phyloP scores from a whole-genome alignment of 2,888 invertebrate genomes.

The Drosophila neotestacea region DNA sequence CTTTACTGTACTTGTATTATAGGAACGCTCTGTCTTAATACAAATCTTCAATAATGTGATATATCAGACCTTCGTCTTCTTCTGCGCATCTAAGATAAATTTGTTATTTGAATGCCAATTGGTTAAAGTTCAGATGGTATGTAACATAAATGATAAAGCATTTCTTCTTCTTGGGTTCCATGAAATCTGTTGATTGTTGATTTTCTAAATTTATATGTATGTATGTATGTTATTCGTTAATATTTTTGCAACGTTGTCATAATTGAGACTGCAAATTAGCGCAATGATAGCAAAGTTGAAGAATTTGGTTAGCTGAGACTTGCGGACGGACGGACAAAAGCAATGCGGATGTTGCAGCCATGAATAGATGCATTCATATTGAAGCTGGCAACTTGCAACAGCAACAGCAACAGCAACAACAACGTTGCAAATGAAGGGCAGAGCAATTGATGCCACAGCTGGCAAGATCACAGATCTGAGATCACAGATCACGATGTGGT shows the following conservation, averaged over 20 bases:
- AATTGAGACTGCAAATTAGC: slow-evolving; percentile 64
- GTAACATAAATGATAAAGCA: slow-evolving; percentile 10
- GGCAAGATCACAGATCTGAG: slow-evolving; percentile 45
- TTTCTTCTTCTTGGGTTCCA: slow-evolving; percentile 5
- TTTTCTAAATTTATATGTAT: slow-evolving; percentile 14
- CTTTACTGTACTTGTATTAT: too few species aligned
- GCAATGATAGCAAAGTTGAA: slow-evolving; percentile 22
- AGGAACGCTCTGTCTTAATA: too few species aligned
- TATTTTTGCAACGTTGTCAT: slow-evolving; percentile 46
- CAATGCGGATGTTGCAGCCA: slow-evolving; percentile 61
- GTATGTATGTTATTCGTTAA: neutral
- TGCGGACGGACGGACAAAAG: neutral
- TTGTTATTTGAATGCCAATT: slow-evolving; percentile 5
- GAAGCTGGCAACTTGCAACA: slow-evolving; percentile 6
- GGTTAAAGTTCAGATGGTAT: slow-evolving; percentile 8
- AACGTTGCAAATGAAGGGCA: slow-evolving; percentile 12
- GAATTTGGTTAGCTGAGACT: slow-evolving; percentile 27
- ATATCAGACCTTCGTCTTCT: too few species aligned
- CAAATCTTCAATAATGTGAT: too few species aligned
- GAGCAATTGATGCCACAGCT: slow-evolving; percentile 65
- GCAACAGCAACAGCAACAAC: slow-evolving; percentile 3
- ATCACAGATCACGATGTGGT: slow-evolving; percentile 74
- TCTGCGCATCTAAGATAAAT: too few species aligned
- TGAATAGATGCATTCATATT: slow-evolving; percentile 73
- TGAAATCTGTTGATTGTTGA: slow-evolving; percentile 25